These are phyloP conservation scores for Icerya purchasi DNA, from an alignment of 2,888 invertebrate species.

Conservation along the genomic window DNA sequence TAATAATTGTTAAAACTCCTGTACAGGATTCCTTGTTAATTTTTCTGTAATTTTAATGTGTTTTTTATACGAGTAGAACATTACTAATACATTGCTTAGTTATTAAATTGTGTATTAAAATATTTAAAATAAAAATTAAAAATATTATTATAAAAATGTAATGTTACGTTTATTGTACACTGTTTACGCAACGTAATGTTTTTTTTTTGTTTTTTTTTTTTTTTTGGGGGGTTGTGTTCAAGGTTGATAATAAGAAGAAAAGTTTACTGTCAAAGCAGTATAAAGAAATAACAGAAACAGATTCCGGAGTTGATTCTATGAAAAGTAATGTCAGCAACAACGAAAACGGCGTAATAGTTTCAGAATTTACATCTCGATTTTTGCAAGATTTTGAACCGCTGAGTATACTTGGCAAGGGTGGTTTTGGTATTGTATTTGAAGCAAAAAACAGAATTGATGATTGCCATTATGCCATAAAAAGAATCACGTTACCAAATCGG, in stretches of 20 bases:
- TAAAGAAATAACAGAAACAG: no score
- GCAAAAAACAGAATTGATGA: conserved; percentile 85
- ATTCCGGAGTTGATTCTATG: no score
- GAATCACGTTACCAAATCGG: conserved; percentile 66
- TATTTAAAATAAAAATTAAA: no score
- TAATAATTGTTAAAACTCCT: no score
- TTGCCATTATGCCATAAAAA: conserved; percentile 81
- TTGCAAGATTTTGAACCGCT: conserved; percentile 64
- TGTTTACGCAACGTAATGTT: neutral
- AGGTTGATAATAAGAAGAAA: neutral
- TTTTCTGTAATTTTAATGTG: no score
- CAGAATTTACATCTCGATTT: conserved; percentile 58
- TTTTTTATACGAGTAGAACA: no score
- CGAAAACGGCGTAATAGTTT: no score
- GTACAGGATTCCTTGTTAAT: no score
- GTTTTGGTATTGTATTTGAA: conserved; percentile 92
- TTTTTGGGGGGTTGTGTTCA: neutral
- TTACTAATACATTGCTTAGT: no score
- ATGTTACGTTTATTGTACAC: neutral
- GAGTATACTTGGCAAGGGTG: conserved; percentile 65
- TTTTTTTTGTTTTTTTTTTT: neutral
- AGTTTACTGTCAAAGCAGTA: no score
- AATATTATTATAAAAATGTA: neutral
- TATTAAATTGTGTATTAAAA: no score
- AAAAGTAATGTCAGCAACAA: no score